Evolutionary conservation across 1,140 invertebrate genomes (phyloP).

Genomic region (Aphelinus atriplicis): DNA sequence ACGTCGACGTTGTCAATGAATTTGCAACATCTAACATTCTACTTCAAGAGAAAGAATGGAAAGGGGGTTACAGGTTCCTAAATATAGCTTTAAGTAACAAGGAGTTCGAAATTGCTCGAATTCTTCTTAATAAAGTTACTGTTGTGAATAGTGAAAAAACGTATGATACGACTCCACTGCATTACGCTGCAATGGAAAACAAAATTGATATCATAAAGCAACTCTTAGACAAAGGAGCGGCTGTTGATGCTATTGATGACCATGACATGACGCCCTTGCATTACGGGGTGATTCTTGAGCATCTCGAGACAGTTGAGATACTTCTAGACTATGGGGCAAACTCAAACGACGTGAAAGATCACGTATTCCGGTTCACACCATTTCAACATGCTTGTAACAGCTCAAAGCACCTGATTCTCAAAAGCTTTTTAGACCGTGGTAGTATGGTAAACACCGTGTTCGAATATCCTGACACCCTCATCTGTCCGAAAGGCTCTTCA

Average conservation of each 20-base stretch:
- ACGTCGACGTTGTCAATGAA: too few species aligned
- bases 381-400: conserved; percentile 2
- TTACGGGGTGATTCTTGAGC: background rate
- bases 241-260: background rate
- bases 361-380: conserved; percentile 4
- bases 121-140: background rate
- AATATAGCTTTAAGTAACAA: background rate
- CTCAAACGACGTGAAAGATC: background rate
- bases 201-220: background rate
- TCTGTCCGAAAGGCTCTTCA: conserved; percentile 1
- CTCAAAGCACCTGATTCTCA: background rate
- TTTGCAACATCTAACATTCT: too few species aligned
- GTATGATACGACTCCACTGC: background rate
- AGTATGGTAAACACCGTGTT: background rate
- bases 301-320: background rate
- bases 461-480: background rate
- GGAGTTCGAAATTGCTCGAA: background rate
- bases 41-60: background rate
- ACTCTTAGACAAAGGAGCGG: background rate
- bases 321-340: background rate
- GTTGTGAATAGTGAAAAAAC: background rate
- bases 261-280: conserved; percentile 5
- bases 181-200: background rate
- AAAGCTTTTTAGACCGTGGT: background rate
- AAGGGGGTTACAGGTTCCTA: background rate